Evolutionary conservation across 2,888 invertebrate genomes (phyloP), one percentile per base, ranked within the genome.

Genomic region (Thymelicus sylvestris): DNA sequence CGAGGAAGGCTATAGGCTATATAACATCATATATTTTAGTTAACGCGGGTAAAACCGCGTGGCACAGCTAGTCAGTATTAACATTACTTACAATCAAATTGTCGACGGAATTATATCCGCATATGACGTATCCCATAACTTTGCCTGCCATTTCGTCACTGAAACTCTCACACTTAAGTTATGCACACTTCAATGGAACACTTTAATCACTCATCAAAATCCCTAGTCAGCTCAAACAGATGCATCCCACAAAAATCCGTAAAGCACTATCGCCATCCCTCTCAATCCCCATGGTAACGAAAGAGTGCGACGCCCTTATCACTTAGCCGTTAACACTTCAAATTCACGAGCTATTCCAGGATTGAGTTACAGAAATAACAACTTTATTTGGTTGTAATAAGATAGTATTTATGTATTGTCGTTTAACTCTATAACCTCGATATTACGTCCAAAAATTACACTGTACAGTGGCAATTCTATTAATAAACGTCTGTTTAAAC

Each of bases 51-150:
- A 2, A 19, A 19, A 19, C 19, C 19, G 19, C 19, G 19, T 0
- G 19, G 19, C 19, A 19, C 19, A 19, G 19, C 19, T 19, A 44
- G 8, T 44, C 44, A 44, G 12, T 44, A 44, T 12, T 41, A 15
- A n/a, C 12, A 19, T 38, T 31, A 86, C 92, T 94, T 84, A 95
- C 95, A 95, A 94, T 80, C 57, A 94, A 80, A 87, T 94, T 94
- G 81, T 95, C 95, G 77, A 95, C 94, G 69, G 95, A 95, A 79
- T 93, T 94, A 79, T 95, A 94, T 75, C 95, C 95, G 87, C 95
- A 95, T 79, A 94, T 94, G 72, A 94, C 94, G 78, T 95, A 94
- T 77, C 95, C 95, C 90, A 95, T 90, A 81, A 94, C 90, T 75
- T 88, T 85, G 79, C 91, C 94, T 72, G 94, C 91, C 94, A 94